Evolutionary conservation across 2,888 invertebrate genomes (phyloP).

Genomic region (Leptopilina drosophilae): DNA sequence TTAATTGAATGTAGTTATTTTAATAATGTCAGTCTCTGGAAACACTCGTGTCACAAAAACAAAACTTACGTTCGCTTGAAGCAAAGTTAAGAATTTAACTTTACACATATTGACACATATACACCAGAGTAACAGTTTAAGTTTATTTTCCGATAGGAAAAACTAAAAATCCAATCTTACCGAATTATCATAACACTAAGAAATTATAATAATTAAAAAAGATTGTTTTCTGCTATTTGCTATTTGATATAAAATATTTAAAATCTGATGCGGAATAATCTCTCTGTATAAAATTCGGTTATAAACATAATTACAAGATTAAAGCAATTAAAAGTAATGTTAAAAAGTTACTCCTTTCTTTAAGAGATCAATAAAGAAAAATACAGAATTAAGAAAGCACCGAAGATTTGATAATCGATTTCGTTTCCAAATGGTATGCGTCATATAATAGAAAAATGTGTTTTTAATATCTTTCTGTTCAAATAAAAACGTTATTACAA

Average conservation of each 20-base stretch:
- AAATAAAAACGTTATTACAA: not conserved
- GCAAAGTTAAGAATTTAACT: conserved; percentile 35
- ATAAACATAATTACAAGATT: too few relatives aligned
- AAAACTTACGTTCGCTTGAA: conserved; percentile 25
- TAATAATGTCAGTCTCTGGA: conserved; percentile 24
- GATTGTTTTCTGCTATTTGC: too few relatives aligned
- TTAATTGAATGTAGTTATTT: conserved; percentile 31
- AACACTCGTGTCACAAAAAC: conserved; percentile 35
- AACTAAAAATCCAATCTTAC: not conserved
- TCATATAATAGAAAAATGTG: not conserved
- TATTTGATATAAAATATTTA: too few relatives aligned
- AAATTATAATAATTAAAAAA: not conserved
- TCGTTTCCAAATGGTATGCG: too few relatives aligned
- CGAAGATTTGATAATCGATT: too few relatives aligned
- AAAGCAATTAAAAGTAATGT: too few relatives aligned
- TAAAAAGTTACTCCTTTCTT: too few relatives aligned
- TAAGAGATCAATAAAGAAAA: too few relatives aligned
- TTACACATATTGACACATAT: not conserved
- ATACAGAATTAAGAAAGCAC: too few relatives aligned
- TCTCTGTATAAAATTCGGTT: too few relatives aligned
- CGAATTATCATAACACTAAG: not conserved
- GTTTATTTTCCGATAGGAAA: not conserved
- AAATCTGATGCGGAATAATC: too few relatives aligned
- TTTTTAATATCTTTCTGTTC: not conserved
- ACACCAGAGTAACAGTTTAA: conserved; percentile 4